phyloP scores from a whole-genome alignment of 2,113 vertebrate genomes.

The Vombatus ursinus region DNA sequence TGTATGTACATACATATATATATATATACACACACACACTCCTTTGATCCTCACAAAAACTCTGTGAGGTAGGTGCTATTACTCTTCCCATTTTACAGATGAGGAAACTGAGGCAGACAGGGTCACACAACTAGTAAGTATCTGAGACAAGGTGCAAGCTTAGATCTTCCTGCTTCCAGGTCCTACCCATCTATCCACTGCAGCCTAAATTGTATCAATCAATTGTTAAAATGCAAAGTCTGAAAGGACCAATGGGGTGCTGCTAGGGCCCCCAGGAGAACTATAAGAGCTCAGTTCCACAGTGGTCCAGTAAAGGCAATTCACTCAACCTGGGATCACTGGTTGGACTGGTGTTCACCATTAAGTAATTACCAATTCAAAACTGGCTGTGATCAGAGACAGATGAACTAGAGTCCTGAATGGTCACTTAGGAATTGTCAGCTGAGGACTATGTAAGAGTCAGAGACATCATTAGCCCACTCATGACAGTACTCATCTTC shows the following conservation, averaged over 20 bases:
- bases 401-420: neutral
- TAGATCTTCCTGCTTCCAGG: neutral
- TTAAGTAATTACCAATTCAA: neutral
- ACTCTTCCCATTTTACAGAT: neutral
- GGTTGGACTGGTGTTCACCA: neutral
- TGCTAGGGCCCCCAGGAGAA: neutral
- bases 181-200: neutral
- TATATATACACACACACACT: no score
- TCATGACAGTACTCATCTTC: neutral
- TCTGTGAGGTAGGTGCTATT: no score
- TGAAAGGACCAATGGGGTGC: neutral
- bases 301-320: neutral
- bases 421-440: neutral
- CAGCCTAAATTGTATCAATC: neutral
- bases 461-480: neutral
- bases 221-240: neutral
- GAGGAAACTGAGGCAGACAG: neutral
- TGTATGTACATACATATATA: no score
- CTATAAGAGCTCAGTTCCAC: neutral
- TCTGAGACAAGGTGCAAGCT: neutral
- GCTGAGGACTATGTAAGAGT: no score
- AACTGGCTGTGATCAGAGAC: neutral
- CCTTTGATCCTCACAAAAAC: no score
- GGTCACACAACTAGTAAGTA: neutral
- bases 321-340: neutral